Evolutionary conservation across 2,888 invertebrate genomes (phyloP).

Genomic region (Cantharis flavilabris): DNA sequence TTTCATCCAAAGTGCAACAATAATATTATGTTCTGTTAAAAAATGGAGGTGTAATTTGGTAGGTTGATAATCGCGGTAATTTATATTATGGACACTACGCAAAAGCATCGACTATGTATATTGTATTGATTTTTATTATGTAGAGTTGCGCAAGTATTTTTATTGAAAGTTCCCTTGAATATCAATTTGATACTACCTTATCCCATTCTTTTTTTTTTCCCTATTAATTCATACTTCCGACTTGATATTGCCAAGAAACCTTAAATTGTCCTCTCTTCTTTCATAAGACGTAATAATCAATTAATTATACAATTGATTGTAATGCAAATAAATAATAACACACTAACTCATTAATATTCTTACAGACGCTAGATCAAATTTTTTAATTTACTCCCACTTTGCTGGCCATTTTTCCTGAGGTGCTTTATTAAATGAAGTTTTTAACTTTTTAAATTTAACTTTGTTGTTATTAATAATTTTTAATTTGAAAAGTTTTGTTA

Average conservation of each 20-base stretch:
- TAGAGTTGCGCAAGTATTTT: conserved; percentile 25
- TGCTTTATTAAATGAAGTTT: background rate
- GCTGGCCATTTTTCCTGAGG: background rate
- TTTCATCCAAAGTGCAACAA: background rate
- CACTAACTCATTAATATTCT: background rate
- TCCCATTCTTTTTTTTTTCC: background rate
- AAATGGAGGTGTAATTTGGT: background rate
- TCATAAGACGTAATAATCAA: background rate
- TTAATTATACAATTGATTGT: background rate
- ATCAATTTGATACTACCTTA: conserved; percentile 19
- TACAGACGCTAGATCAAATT: background rate
- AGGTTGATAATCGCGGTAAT: background rate
- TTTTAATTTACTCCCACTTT: background rate
- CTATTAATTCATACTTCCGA: background rate
- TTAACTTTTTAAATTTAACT: background rate
- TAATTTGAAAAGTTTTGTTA: background rate
- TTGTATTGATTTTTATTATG: conserved; percentile 26
- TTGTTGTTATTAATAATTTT: background rate
- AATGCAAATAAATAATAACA: background rate
- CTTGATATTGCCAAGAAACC: background rate
- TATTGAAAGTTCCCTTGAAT: conserved; percentile 18
- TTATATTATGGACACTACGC: conserved; percentile 12
- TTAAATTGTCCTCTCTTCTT: background rate
- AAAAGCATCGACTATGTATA: conserved; percentile 11
- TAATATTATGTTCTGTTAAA: background rate